These are phyloP conservation scores for Diaprepes abbreviatus DNA, from an alignment of 2,888 invertebrate genomes.

Conservation along the genomic window DNA sequence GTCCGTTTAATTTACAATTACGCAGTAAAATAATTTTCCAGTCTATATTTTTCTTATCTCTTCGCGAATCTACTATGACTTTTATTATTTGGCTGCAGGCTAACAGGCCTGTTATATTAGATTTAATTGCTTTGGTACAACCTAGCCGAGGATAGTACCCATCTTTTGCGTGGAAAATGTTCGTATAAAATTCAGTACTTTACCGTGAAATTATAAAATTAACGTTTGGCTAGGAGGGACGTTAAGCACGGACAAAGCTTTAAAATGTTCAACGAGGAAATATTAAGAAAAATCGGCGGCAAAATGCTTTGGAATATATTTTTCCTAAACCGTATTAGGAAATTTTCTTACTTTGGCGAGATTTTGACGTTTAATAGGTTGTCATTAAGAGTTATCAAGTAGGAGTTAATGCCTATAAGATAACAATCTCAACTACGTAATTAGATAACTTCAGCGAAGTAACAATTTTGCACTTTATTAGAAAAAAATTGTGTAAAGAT, in stretches of 20 bases:
- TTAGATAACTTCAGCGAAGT: neutral
- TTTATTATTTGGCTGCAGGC: slow-evolving; percentile 46
- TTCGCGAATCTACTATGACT: slow-evolving; percentile 44
- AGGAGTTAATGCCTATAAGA: neutral
- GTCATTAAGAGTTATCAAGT: neutral
- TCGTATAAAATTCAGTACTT: slow-evolving; percentile 45
- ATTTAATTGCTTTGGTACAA: slow-evolving; percentile 44
- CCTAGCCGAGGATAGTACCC: slow-evolving; percentile 15
- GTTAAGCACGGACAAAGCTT: slow-evolving; percentile 19
- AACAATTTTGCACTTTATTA: neutral
- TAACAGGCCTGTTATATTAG: slow-evolving; percentile 45
- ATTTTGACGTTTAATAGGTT: neutral
- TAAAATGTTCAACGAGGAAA: slow-evolving; percentile 24
- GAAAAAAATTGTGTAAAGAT: too few relatives aligned
- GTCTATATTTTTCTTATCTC: slow-evolving; percentile 49
- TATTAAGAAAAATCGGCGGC: slow-evolving; percentile 17
- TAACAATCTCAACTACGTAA: neutral
- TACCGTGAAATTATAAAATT: slow-evolving; percentile 49
- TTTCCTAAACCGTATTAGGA: neutral
- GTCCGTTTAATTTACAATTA: slow-evolving; percentile 38
- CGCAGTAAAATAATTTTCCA: slow-evolving; percentile 45
- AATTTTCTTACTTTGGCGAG: neutral
- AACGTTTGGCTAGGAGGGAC: slow-evolving; percentile 39
- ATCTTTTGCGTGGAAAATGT: slow-evolving; percentile 40
- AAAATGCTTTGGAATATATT: slow-evolving; percentile 1